phyloP scores from a whole-genome alignment of 2,888 invertebrate species.

The Hemithea aestivaria region DNA sequence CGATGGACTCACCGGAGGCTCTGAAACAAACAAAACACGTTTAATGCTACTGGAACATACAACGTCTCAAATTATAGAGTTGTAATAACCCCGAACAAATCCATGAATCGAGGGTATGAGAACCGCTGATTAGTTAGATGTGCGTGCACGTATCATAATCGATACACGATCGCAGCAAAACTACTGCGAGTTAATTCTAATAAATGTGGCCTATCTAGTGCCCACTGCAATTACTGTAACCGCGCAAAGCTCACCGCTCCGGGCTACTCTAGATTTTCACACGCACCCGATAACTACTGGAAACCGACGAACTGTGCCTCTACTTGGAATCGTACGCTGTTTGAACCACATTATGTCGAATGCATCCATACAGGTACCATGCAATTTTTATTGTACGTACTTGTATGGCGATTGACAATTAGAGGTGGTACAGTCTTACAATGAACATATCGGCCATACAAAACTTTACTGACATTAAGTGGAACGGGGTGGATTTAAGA shows the following conservation, averaged over 20 bases:
- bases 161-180: conserved; percentile 58
- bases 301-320: conserved; percentile 19
- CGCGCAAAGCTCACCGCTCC: conserved; percentile 46
- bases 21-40: conserved; percentile 57
- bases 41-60: conserved; percentile 24
- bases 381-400: conserved; percentile 18
- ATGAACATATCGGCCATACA: no score
- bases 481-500: no score
- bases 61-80: conserved; percentile 28
- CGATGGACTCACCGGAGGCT: conserved; percentile 65
- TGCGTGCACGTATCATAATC: conserved; percentile 59
- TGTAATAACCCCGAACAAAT: conserved; percentile 49
- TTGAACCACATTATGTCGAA: conserved; percentile 30
- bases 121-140: conserved; percentile 50
- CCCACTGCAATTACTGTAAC: conserved; percentile 52
- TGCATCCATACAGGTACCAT: conserved; percentile 13
- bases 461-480: no score
- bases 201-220: conserved; percentile 46
- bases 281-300: conserved; percentile 50
- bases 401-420: conserved; percentile 16
- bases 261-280: conserved; percentile 59
- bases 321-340: conserved; percentile 35
- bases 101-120: conserved; percentile 37
- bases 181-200: conserved; percentile 37
- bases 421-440: no score